Percentiles rank a stretch among this genome's conserved stretches.
phyloP scores from a whole-genome alignment of 2,888 invertebrate species.

The Ormia ochracea region DNA sequence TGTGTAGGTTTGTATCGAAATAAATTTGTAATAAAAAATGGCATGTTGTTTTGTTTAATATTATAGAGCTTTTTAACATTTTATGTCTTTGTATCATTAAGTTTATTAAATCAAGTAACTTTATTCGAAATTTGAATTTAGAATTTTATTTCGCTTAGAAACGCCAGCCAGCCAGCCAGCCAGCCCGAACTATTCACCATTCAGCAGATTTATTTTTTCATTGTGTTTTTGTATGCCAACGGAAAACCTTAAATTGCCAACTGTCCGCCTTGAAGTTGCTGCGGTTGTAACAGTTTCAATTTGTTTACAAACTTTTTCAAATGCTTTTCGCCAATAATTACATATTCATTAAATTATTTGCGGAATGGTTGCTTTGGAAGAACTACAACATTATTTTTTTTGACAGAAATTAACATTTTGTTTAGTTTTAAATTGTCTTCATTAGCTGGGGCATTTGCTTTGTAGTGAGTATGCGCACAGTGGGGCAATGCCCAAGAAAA shows the following conservation, averaged over 20 bases:
- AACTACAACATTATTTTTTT: not conserved
- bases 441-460: not conserved
- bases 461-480: not conserved
- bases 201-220: not conserved
- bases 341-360: slow-evolving; percentile 2
- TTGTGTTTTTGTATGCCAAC: not conserved
- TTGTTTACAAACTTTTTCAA: slow-evolving; percentile 11
- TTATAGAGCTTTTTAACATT: slow-evolving; percentile 18
- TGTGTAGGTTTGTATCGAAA: too few relatives aligned
- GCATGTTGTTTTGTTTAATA: slow-evolving; percentile 9
- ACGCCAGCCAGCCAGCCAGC: not conserved
- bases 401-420: not conserved
- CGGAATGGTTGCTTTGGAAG: not conserved
- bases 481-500: not conserved
- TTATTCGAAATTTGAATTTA: slow-evolving; percentile 20
- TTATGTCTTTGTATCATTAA: slow-evolving; percentile 5
- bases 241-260: not conserved
- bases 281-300: slow-evolving; percentile 10
- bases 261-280: slow-evolving; percentile 24
- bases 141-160: not conserved
- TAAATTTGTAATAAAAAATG: not conserved
- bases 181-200: not conserved
- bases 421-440: not conserved
- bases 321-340: not conserved
- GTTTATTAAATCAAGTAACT: slow-evolving; percentile 25